Conservation (phyloP, 2,797 vertebrate genomes). For the Rhinophrynus dorsalis region DNA sequence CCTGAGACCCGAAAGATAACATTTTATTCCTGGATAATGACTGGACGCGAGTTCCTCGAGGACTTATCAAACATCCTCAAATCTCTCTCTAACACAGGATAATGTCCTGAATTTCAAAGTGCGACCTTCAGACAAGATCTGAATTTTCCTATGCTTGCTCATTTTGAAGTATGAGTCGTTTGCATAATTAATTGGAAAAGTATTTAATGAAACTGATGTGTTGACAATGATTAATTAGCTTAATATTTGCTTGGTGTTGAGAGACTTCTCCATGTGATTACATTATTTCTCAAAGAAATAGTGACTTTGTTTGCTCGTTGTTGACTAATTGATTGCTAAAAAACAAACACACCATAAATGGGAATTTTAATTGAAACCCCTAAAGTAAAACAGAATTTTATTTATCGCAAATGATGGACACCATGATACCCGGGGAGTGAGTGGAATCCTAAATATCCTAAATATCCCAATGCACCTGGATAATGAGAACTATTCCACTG, state of each 20-base stretch:
- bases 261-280: slow-evolving; percentile 57
- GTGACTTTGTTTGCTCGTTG: slow-evolving; percentile 61
- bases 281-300: slow-evolving; percentile 63
- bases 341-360: slow-evolving; percentile 7
- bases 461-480: not conserved
- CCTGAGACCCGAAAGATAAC: slow-evolving; percentile 40
- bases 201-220: slow-evolving; percentile 61
- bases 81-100: slow-evolving; percentile 48
- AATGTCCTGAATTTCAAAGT: slow-evolving; percentile 50
- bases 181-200: slow-evolving; percentile 59
- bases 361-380: slow-evolving; percentile 21
- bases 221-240: slow-evolving; percentile 71
- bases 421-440: not conserved
- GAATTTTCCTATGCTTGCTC: slow-evolving; percentile 32
- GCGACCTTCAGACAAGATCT: slow-evolving; percentile 64
- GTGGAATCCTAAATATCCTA: not conserved
- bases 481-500: not conserved
- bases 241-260: slow-evolving; percentile 71
- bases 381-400: not conserved
- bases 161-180: slow-evolving; percentile 22
- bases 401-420: not conserved
- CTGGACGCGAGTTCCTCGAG: slow-evolving; percentile 54
- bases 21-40: slow-evolving; percentile 49
- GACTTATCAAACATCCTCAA: slow-evolving; percentile 51
- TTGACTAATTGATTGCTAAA: slow-evolving; percentile 64